phyloP scores from a whole-genome alignment of 2,113 vertebrate genomes.

The Clarias gariepinus region DNA sequence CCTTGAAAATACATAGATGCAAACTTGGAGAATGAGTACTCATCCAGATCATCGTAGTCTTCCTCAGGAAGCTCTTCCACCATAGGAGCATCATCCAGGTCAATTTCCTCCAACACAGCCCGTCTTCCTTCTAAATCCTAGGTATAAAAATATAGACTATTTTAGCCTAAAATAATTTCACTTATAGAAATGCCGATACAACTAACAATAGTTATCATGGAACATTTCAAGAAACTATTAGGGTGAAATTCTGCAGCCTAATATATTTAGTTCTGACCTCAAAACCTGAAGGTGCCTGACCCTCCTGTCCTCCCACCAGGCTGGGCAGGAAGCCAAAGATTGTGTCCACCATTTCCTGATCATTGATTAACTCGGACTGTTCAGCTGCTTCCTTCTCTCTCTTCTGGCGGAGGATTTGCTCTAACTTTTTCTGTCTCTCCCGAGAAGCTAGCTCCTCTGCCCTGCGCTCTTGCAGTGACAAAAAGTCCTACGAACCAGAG shows the following conservation, averaged over 20 bases:
- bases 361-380: constrained; percentile 64
- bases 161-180: not conserved
- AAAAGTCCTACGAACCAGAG: constrained; percentile 67
- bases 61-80: constrained; percentile 69
- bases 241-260: not conserved
- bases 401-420: constrained; percentile 63
- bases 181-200: not conserved
- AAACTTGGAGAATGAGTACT: constrained; percentile 91
- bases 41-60: constrained; percentile 77
- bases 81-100: constrained; percentile 83
- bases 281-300: constrained; percentile 74
- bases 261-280: constrained; percentile 72
- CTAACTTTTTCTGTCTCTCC: constrained; percentile 62
- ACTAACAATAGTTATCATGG: not conserved
- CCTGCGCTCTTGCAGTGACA: constrained; percentile 62
- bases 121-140: constrained; percentile 81
- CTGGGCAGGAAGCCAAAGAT: constrained; percentile 90
- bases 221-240: not conserved
- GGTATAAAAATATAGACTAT: constrained; percentile 38
- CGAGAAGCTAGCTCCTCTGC: constrained; percentile 58
- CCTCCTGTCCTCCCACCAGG: constrained; percentile 80
- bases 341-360: constrained; percentile 88
- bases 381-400: constrained; percentile 58
- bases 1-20: constrained; percentile 94
- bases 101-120: constrained; percentile 75